A percentile compares a stretch with the other conserved stretches of the same genome.
Conservation (phyloP, 2,113 vertebrate species). For the Ovis canadensis region DNA sequence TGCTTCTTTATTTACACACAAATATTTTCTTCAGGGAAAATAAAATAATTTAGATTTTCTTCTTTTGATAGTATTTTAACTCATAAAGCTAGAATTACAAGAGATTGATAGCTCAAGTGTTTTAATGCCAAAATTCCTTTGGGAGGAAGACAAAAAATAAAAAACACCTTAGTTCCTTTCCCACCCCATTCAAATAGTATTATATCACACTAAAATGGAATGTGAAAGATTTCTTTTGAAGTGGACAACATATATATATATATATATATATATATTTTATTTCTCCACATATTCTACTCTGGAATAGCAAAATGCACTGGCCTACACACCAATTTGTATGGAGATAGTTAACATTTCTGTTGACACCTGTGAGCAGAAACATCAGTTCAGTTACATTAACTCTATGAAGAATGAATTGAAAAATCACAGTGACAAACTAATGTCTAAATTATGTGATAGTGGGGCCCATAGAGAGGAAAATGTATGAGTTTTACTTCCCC, state of each 20-base stretch:
- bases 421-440: conserved; percentile 28
- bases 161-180: neutral
- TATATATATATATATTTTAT: neutral
- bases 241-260: neutral
- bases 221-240: neutral
- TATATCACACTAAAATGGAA: neutral
- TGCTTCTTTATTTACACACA: neutral
- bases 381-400: conserved; percentile 28
- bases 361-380: neutral
- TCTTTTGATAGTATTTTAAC: neutral
- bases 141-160: neutral
- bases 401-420: conserved; percentile 10
- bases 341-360: neutral
- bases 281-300: neutral
- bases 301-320: neutral
- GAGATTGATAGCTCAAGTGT: neutral
- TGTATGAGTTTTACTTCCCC: neutral
- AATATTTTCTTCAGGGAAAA: neutral
- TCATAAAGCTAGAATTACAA: neutral
- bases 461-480: neutral
- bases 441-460: conserved; percentile 36
- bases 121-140: neutral
- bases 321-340: neutral
- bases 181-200: neutral
- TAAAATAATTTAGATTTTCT: neutral